These are phyloP conservation scores for Pasiphila rectangulata DNA, from an alignment of 2,888 invertebrate genomes.

Conservation along the genomic window DNA sequence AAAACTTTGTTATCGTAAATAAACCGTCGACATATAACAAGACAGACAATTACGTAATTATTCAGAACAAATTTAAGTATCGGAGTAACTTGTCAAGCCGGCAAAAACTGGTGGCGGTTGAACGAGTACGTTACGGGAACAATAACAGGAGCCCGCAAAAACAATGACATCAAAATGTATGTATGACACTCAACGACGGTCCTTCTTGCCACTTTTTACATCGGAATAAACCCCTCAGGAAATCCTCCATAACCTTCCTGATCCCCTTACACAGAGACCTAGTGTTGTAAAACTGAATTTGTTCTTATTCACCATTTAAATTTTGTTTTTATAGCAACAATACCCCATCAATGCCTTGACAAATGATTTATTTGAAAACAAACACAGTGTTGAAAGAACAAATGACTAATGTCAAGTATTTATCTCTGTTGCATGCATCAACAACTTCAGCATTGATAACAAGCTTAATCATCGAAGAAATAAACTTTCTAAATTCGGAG, in stretches of 20 bases:
- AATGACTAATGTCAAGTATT: conserved; percentile 57
- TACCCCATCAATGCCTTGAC: conserved; percentile 41
- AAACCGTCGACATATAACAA: conserved; percentile 27
- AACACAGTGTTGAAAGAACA: conserved; percentile 58
- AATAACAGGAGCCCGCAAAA: conserved; percentile 63
- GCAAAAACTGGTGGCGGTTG: conserved; percentile 69
- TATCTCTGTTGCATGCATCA: conserved; percentile 59
- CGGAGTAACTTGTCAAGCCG: conserved; percentile 61
- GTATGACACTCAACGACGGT: conserved; percentile 63
- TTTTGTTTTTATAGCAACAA: conserved; percentile 12
- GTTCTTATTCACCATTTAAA: not conserved
- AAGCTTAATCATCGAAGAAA: conserved; percentile 11
- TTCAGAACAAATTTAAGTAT: conserved; percentile 65
- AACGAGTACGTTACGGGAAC: conserved; percentile 62
- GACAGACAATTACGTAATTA: conserved; percentile 69
- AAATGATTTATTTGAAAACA: conserved; percentile 59
- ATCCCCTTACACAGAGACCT: too few relatives aligned
- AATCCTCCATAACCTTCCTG: not conserved
- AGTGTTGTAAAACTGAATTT: too few relatives aligned
- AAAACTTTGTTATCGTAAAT: conserved; percentile 32
- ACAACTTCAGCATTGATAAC: conserved; percentile 33
- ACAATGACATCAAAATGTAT: conserved; percentile 70
- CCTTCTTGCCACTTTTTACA: conserved; percentile 52
- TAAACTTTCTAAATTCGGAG: conserved; percentile 21
- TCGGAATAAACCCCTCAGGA: conserved; percentile 53